Conservation (phyloP, 1,140 invertebrate species). For the Drosophila obscura region DNA sequence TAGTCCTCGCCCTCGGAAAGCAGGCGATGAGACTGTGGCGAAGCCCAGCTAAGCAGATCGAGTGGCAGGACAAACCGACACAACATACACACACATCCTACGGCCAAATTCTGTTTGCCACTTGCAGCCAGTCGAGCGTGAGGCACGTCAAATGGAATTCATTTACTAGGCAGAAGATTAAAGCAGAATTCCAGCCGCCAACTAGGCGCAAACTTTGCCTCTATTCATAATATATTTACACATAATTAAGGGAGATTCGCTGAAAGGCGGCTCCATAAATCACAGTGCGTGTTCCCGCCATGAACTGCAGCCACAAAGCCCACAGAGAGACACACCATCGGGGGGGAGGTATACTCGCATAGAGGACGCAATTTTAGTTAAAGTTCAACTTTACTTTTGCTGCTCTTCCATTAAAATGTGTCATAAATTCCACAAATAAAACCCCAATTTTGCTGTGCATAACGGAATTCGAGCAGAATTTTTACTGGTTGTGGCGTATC, state of each 20-base stretch:
- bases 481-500: too few relatives aligned
- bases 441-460: too few relatives aligned
- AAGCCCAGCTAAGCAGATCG: conserved; percentile 16
- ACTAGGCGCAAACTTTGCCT: conserved; percentile 42
- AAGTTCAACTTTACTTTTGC: too few relatives aligned
- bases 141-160: conserved; percentile 61
- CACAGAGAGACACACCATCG: too few relatives aligned
- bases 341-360: too few relatives aligned
- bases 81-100: conserved; percentile 39
- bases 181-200: conserved; percentile 47
- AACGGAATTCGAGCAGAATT: too few relatives aligned
- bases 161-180: conserved; percentile 55
- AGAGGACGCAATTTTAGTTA: too few relatives aligned
- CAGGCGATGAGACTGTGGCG: background rate
- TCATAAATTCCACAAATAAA: too few relatives aligned
- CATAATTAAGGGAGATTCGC: conserved; percentile 68
- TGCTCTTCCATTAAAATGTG: too few relatives aligned
- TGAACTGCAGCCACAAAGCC: too few relatives aligned
- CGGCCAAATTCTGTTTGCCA: conserved; percentile 44
- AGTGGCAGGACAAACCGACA: background rate
- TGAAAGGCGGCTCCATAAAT: conserved; percentile 45
- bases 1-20: conserved; percentile 37
- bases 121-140: conserved; percentile 54
- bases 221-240: conserved; percentile 60
- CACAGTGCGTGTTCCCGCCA: conserved; percentile 7